phyloP scores from a whole-genome alignment of 2,113 vertebrate species.

The Proteles cristata region DNA sequence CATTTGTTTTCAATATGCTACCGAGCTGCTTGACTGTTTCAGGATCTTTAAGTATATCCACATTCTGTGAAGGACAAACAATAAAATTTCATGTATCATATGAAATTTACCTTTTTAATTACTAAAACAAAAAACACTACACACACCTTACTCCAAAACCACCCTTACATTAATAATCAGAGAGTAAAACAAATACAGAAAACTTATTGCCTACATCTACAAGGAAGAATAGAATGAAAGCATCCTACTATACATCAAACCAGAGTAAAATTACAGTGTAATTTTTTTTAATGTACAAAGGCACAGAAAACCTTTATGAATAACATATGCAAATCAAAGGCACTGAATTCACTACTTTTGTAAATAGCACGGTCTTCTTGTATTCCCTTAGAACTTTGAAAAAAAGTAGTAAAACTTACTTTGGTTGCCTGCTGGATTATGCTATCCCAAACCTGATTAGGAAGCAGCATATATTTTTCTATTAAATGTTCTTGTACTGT shows the following conservation, averaged over 20 bases:
- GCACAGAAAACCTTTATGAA: not conserved
- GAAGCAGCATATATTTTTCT: constrained; percentile 99
- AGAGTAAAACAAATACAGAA: not conserved
- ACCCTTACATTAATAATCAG: not conserved
- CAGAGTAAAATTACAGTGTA: not conserved
- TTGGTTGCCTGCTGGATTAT: constrained; percentile 99
- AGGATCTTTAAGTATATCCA: constrained; percentile 99
- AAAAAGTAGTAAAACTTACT: constrained; percentile 85
- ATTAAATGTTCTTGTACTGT: constrained; percentile 98
- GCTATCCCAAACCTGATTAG: constrained; percentile 99
- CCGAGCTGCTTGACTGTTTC: constrained; percentile 99
- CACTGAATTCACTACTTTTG: not conserved
- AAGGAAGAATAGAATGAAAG: not conserved
- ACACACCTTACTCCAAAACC: not conserved
- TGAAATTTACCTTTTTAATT: not conserved
- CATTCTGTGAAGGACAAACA: constrained; percentile 88
- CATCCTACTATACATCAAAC: not conserved
- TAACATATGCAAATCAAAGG: not conserved
- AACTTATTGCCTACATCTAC: not conserved
- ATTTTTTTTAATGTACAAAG: not conserved
- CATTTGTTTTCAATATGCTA: constrained; percentile 99
- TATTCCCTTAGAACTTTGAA: not conserved
- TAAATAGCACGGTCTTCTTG: not conserved
- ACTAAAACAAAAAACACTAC: not conserved
- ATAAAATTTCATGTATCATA: not conserved